Conservation (phyloP, 2,888 invertebrate species). For the Tetragnatha montana region DNA sequence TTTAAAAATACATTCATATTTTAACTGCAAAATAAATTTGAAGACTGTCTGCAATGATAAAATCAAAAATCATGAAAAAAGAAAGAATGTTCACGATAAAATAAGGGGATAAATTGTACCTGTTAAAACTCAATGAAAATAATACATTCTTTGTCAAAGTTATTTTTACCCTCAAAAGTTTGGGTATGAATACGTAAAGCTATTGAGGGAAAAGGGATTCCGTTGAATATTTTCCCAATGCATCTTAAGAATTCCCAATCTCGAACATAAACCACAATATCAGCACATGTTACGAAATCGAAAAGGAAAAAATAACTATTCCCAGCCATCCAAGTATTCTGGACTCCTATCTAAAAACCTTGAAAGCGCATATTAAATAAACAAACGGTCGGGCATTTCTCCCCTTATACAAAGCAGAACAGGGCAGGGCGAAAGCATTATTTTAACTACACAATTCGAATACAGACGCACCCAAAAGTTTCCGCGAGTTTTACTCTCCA, state of each 20-base stretch:
- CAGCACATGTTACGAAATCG: constrained; percentile 9
- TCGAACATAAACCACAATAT: background rate
- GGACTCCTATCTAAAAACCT: constrained; percentile 13
- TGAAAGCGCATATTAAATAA: constrained; percentile 25
- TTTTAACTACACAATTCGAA: constrained; percentile 37
- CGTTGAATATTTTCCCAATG: background rate
- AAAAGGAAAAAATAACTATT: constrained; percentile 7
- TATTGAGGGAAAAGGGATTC: background rate
- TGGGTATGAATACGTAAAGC: background rate
- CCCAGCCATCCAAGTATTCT: background rate
- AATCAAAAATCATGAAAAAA: too few relatives aligned
- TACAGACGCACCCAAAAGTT: constrained; percentile 7
- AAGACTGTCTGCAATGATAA: too few relatives aligned
- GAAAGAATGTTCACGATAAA: too few relatives aligned
- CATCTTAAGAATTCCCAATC: background rate
- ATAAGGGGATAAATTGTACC: too few relatives aligned
- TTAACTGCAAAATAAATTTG: too few relatives aligned
- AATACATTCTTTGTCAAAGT: too few relatives aligned
- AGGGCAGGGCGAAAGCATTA: background rate
- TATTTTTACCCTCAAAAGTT: background rate
- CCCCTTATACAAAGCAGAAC: background rate
- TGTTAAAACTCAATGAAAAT: too few relatives aligned
- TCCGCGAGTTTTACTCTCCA: background rate
- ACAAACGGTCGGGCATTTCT: constrained; percentile 10
- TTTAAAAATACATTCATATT: too few relatives aligned